Conservation (phyloP, 2,888 invertebrate genomes). For the Phragmatobia fuliginosa region DNA sequence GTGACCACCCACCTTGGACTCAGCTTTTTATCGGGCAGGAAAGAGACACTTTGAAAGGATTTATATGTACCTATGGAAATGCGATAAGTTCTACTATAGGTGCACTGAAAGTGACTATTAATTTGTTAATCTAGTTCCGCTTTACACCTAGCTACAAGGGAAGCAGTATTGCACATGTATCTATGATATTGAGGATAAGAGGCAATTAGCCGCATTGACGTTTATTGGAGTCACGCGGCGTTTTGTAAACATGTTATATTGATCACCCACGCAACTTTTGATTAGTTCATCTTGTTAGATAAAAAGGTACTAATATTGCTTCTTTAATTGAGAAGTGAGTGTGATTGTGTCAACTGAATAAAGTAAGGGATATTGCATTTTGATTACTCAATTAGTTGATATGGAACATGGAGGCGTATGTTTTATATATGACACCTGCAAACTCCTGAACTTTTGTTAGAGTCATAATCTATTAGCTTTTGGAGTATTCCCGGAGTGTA, state of each 20-base stretch:
- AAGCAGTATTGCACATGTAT: not conserved
- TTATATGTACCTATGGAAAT: no score
- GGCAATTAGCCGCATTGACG: constrained; percentile 22
- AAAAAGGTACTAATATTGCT: not conserved
- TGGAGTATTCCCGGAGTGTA: not conserved
- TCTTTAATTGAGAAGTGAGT: not conserved
- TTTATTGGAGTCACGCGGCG: constrained; percentile 20
- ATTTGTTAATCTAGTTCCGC: not conserved
- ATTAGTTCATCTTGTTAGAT: not conserved
- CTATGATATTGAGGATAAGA: constrained; percentile 10
- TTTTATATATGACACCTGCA: no score
- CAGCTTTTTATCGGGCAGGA: no score
- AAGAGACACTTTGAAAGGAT: no score
- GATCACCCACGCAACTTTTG: not conserved
- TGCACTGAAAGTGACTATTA: not conserved
- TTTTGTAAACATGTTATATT: not conserved
- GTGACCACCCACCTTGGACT: no score
- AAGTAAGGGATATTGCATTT: not conserved
- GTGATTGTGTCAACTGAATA: not conserved
- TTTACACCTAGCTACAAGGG: not conserved
- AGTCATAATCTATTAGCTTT: not conserved
- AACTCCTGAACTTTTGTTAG: not conserved
- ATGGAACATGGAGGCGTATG: no score
- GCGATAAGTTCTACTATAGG: no score
- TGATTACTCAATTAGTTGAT: not conserved